phyloP scores from a whole-genome alignment of 2,888 invertebrate genomes.

The Drosophila rubida region DNA sequence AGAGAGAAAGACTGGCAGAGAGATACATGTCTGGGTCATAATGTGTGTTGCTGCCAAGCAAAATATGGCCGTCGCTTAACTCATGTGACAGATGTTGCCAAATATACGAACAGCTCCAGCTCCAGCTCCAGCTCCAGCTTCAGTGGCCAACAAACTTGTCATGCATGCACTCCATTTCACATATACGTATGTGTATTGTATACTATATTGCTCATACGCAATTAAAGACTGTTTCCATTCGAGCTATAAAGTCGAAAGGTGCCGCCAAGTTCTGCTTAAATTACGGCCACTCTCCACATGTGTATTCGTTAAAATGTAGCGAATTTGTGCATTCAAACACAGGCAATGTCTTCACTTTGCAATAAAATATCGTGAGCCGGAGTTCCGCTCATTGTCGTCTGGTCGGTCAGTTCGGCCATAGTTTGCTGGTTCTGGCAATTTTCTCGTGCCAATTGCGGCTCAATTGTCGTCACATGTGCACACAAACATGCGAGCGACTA shows the following conservation, averaged over 20 bases:
- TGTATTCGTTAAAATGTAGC: neutral
- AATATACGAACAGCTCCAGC: conserved; percentile 15
- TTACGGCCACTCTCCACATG: neutral
- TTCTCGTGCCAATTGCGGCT: conserved; percentile 23
- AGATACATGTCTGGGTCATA: conserved; percentile 28
- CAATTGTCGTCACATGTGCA: conserved; percentile 21
- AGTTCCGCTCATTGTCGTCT: neutral
- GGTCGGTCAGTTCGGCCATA: too few species aligned
- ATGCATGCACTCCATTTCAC: neutral
- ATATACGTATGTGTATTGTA: too few species aligned
- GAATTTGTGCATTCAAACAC: neutral
- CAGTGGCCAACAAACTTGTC: neutral
- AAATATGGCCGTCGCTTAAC: conserved; percentile 46
- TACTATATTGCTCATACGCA: neutral
- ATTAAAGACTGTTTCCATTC: conserved; percentile 5
- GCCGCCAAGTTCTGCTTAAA: neutral
- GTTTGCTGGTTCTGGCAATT: conserved; percentile 3
- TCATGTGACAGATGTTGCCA: conserved; percentile 60
- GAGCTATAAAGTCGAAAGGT: neutral
- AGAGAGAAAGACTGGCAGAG: conserved; percentile 2
- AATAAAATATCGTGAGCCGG: neutral
- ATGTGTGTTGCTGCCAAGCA: conserved; percentile 54
- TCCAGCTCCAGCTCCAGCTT: neutral
- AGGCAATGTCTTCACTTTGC: neutral
- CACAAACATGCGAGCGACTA: conserved; percentile 1